Evolutionary conservation across 2,797 vertebrate species (phyloP).

Genomic region (Arrhamphus sclerolepis): DNA sequence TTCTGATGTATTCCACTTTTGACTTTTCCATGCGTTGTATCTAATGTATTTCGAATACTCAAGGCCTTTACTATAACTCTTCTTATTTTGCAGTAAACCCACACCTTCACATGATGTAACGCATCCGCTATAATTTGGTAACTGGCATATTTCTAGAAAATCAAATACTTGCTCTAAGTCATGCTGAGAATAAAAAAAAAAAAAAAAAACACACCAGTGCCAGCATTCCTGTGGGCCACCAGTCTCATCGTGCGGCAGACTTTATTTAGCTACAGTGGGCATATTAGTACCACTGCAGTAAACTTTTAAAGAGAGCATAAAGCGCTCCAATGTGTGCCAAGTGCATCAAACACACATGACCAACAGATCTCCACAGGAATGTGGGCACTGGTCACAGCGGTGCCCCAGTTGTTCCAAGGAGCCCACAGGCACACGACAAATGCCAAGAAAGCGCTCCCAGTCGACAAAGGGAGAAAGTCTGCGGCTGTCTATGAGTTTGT

Average conservation of each 20-base stretch:
- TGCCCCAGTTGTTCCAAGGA: not conserved
- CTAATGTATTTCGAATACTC: not conserved
- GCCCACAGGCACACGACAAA: too few relatives aligned
- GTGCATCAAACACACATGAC: constrained; percentile 24
- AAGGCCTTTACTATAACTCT: not conserved
- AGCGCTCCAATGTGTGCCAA: constrained; percentile 43
- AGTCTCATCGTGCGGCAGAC: constrained; percentile 5
- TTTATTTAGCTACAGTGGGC: constrained; percentile 14
- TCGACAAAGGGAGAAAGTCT: too few relatives aligned
- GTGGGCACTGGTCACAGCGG: not conserved
- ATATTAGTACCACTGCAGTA: not conserved
- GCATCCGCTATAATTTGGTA: not conserved
- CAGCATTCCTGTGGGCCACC: constrained; percentile 4
- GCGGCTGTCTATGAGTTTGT: not conserved
- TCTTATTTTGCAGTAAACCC: not conserved
- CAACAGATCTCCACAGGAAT: not conserved
- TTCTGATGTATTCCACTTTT: too few relatives aligned
- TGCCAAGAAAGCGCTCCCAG: too few relatives aligned
- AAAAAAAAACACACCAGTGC: not conserved
- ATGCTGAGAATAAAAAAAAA: too few relatives aligned
- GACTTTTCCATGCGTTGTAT: not conserved
- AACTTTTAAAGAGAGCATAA: constrained; percentile 18
- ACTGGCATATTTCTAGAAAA: not conserved
- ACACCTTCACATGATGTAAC: not conserved
- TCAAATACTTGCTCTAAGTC: too few relatives aligned